Base-by-base conservation (phyloP, 2,797 vertebrate species). In the Halcyon chelicuti region DNA sequence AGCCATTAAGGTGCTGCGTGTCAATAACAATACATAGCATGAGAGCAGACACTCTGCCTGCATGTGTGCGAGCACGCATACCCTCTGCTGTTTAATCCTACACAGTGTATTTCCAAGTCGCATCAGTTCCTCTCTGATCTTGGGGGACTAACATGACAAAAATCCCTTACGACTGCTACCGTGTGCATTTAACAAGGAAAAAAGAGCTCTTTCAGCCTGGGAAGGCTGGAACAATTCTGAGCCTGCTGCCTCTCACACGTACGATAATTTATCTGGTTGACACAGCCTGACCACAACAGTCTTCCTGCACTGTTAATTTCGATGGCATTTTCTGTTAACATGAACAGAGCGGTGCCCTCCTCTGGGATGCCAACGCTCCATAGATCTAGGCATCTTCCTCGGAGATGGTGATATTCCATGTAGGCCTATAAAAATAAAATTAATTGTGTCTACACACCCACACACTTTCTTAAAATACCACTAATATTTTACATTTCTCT, bases 381-480 rank as follows among this genome's bases (percentile, higher is more conserved):
- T 6, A 94, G 88, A 93, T 80, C 65, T 31, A 94, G 71, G 77
- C 20, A 0, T 79, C 83, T 92, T 95, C 54, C 80, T 95, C 6
- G 0, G 90, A 95, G 86, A 74, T 65, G 63, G 86, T 93, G 77
- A 85, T 95, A 84, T 80, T 95, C 61, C 77, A 79, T 14, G 37
- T 29, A 82, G 67, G 81, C 72, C 90, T 95, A 96, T 95, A 95
- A 95, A 95, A 96, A 88, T 71, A 92, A 95, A 96, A 93, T 94
- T 93, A 90, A 95, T 95, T 95, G 93, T 96, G 96, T 95, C 91
- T 95, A 95, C 91, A 95, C 95, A 93, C 96, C 95, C 91, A 94
- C 94, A 86, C 39, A 13, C 21, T 83, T 91, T 90, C 94, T 96
- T 94, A 94, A 95, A 96, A 95, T 96, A 92, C 52, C 62, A 40